Evolutionary conservation across 2,888 invertebrate genomes (phyloP), one percentile per base, ranked within the genome.

Genomic region (Polydrusus tereticollis): DNA sequence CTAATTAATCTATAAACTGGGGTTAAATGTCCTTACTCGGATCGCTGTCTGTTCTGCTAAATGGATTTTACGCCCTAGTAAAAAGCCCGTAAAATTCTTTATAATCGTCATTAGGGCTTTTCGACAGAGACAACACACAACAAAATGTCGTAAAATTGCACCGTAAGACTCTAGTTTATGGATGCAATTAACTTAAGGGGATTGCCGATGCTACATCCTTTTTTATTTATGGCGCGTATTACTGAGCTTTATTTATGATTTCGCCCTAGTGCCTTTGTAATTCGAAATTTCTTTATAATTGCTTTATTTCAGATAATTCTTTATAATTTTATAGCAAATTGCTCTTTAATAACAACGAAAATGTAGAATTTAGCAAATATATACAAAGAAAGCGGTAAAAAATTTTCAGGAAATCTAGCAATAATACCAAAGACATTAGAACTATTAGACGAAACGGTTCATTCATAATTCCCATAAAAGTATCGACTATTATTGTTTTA

Each of bases 111-210:
- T 68, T 72, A 72, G 38, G 64, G 68, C 38, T 45, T 63, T 64
- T 47, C 47, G 29, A 63, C 63, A 50, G 62, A 47, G 47, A 47
- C 69, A 65, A 69, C 68, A 64, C 59, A 68, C 69, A 73, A 73
- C 65, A 73, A 73, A 70, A 65, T 14, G 60, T 65, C 62, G 55
- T 73, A 70, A 73, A 73, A 69, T 52, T 73, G 73, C 73, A 70
- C 66, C 62, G 62, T 57, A 66, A 66, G 65, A 43, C 73, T n/a
- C n/a, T 66, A 52, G 16, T 74, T 74, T 74, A 74, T 73, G 70
- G 70, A 64, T 36, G 74, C 59, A 74, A 74, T 74, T 74, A 74
- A 74, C 70, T 74, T 74, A 68, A 66, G 41, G 65, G 72, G 72
- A 72, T 67, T 52, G 66, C 41, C 59, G 65, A 62, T 66, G 21